These are phyloP conservation scores for Cabera pusaria DNA, from an alignment of 2,888 invertebrate species.

Conservation along the genomic window DNA sequence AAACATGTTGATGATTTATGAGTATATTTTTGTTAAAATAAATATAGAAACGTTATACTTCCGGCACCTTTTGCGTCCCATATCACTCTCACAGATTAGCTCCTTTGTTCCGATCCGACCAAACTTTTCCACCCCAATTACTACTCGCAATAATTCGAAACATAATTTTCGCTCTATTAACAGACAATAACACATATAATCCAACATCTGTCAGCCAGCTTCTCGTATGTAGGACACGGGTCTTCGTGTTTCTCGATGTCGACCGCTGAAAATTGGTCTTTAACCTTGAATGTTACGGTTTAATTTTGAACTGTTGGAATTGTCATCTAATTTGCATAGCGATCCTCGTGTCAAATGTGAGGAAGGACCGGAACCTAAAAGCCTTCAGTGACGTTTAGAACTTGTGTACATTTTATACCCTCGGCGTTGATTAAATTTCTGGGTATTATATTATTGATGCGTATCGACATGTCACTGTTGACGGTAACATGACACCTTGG, in stretches of 20 bases:
- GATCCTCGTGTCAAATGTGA: slow-evolving; percentile 46
- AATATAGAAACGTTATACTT: too few species aligned
- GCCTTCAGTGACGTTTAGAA: slow-evolving; percentile 44
- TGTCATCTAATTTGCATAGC: slow-evolving; percentile 47
- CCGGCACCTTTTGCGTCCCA: too few species aligned
- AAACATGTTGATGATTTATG: too few species aligned
- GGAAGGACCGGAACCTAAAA: slow-evolving; percentile 38
- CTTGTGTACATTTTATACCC: slow-evolving; percentile 45
- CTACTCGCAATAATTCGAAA: slow-evolving; percentile 15
- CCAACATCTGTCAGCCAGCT: slow-evolving; percentile 43
- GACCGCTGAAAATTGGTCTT: slow-evolving; percentile 21
- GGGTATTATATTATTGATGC: slow-evolving; percentile 24
- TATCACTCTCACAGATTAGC: too few species aligned
- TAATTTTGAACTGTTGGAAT: slow-evolving; percentile 12
- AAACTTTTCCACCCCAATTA: slow-evolving; percentile 17
- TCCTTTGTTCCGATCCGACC: slow-evolving; percentile 1
- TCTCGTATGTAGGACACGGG: slow-evolving; percentile 39
- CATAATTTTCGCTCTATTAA: slow-evolving; percentile 33
- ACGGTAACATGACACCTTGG: slow-evolving; percentile 5
- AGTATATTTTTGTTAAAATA: too few species aligned
- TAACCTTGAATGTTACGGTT: slow-evolving; percentile 12
- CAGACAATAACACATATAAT: slow-evolving; percentile 36
- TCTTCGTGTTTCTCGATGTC: slow-evolving; percentile 27
- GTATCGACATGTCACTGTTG: slow-evolving; percentile 12
- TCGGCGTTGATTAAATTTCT: slow-evolving; percentile 31